Evolutionary conservation across 23 tunicate species (phyloP).

Genomic region (Ascidia mentula): DNA sequence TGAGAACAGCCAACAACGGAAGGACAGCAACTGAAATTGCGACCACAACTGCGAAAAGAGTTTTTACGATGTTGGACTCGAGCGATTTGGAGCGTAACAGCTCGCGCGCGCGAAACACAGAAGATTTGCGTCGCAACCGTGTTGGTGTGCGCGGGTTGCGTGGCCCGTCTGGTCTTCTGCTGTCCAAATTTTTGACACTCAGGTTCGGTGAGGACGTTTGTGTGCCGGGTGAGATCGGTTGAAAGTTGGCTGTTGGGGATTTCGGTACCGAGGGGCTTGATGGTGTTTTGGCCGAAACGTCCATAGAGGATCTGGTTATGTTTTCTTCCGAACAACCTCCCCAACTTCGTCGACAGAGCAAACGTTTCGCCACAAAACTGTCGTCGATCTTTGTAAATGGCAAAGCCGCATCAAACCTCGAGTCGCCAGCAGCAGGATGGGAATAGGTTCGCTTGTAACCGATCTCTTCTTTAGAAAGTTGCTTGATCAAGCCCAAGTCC

Average conservation of each 20-base stretch:
- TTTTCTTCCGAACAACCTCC: slow-evolving; percentile 22
- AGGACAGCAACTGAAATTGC: slow-evolving; percentile 53
- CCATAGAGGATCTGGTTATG: not conserved
- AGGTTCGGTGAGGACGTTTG: not conserved
- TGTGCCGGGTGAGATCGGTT: not conserved
- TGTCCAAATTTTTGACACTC: not conserved
- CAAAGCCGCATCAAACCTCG: not conserved
- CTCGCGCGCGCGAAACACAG: slow-evolving; percentile 67
- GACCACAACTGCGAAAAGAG: slow-evolving; percentile 68
- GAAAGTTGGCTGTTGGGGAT: not conserved
- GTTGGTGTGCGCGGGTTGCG: slow-evolving; percentile 32
- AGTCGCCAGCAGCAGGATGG: not conserved
- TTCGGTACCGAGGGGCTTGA: not conserved
- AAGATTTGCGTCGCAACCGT: slow-evolving; percentile 48
- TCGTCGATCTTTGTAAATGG: slow-evolving; percentile 4
- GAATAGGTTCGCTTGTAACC: not conserved
- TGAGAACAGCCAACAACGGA: slow-evolving; percentile 37
- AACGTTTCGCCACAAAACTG: slow-evolving; percentile 41
- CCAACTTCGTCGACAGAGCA: slow-evolving; percentile 66
- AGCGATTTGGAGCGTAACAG: slow-evolving; percentile 50
- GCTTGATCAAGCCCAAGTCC: slow-evolving; percentile 10
- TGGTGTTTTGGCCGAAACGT: not conserved
- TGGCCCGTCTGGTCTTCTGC: slow-evolving; percentile 14
- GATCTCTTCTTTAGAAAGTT: not conserved
- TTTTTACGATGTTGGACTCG: slow-evolving; percentile 81